Conservation (phyloP, 2,113 vertebrate species). For the Ascaphus truei region DNA sequence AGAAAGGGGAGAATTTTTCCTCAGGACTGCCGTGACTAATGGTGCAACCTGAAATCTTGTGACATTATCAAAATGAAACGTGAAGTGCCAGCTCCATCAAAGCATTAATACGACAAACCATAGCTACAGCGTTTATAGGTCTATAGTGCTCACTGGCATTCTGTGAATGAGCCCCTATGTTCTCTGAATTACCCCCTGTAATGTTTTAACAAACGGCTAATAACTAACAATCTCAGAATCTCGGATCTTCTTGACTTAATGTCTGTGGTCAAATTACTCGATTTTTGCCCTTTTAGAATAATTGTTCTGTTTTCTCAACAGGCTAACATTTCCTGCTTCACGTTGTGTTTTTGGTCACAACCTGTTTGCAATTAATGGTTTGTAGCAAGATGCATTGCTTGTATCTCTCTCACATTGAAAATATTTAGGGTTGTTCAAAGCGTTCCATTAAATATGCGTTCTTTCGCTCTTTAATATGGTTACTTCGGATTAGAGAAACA, state of each 20-base stretch:
- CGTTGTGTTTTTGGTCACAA: not conserved
- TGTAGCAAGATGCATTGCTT: not conserved
- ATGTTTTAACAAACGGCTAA: no score
- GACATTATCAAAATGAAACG: no score
- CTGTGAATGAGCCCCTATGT: no score
- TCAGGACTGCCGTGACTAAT: no score
- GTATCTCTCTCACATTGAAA: not conserved
- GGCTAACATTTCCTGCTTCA: not conserved
- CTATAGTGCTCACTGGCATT: no score
- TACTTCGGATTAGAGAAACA: slow-evolving; percentile 52
- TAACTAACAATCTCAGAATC: no score
- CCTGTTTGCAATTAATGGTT: not conserved
- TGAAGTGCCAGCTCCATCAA: no score
- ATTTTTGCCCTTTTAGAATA: not conserved
- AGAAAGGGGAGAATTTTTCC: no score
- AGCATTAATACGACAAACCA: no score
- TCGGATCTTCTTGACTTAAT: not conserved
- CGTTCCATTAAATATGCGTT: slow-evolving; percentile 30
- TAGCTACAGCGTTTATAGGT: no score
- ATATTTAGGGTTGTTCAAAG: slow-evolving; percentile 7
- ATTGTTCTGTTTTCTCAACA: slow-evolving; percentile 11
- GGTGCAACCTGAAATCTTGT: no score
- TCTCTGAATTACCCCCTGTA: no score
- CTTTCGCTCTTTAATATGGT: slow-evolving; percentile 41
- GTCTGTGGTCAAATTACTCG: not conserved